Conservation (phyloP, 1,140 invertebrate genomes). For the Euborellia annulipes region DNA sequence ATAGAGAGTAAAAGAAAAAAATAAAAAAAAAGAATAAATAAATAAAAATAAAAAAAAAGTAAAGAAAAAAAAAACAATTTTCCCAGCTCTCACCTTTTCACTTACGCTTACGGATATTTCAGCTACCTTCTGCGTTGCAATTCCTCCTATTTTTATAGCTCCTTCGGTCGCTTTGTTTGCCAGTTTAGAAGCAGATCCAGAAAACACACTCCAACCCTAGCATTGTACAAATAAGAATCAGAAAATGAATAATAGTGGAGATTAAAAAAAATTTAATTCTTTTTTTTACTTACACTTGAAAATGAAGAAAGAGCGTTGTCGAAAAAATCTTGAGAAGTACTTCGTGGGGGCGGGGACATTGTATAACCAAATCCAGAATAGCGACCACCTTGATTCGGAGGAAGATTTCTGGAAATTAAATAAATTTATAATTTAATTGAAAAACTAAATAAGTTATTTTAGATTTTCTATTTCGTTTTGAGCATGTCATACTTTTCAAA, state of each 20-base stretch:
- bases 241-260: too few relatives aligned
- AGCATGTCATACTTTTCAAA: too few relatives aligned
- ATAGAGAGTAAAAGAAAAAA: constrained; percentile 25
- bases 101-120: constrained; percentile 39
- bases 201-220: constrained; percentile 82
- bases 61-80: constrained; percentile 17
- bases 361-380: constrained; percentile 79
- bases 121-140: constrained; percentile 70
- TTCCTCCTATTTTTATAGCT: constrained; percentile 65
- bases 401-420: constrained; percentile 42
- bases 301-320: constrained; percentile 59
- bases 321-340: constrained; percentile 59
- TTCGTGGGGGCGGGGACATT: constrained; percentile 49
- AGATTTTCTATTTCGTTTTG: too few relatives aligned
- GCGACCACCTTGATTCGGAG: constrained; percentile 70
- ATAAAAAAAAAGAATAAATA: constrained; percentile 19
- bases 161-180: constrained; percentile 75
- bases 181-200: constrained; percentile 73
- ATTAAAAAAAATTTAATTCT: too few relatives aligned
- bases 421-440: constrained; percentile 3
- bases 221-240: too few relatives aligned
- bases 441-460: too few relatives aligned
- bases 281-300: constrained; percentile 55
- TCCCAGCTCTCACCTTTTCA: constrained; percentile 36
- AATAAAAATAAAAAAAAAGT: constrained; percentile 12